phyloP scores from a whole-genome alignment of 2,797 vertebrate genomes.

The Girardinus metallicus region DNA sequence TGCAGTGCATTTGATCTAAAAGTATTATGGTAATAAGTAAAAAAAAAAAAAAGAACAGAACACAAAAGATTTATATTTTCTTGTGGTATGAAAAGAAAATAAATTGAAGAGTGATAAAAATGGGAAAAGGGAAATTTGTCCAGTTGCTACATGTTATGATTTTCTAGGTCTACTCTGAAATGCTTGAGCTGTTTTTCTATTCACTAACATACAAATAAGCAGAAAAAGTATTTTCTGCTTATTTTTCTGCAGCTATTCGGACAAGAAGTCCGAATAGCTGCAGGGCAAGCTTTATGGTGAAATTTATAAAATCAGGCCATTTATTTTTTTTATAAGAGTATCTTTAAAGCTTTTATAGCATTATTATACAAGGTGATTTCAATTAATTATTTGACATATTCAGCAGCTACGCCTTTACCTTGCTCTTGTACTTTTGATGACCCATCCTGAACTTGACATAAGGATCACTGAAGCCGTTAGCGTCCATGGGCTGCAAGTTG shows the following conservation, averaged over 20 bases:
- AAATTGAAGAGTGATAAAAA: slow-evolving; percentile 4
- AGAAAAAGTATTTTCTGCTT: no score
- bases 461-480: slow-evolving; percentile 93
- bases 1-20: background rate
- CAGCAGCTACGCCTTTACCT: slow-evolving; percentile 78
- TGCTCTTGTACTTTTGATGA: slow-evolving; percentile 98
- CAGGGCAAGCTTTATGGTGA: background rate
- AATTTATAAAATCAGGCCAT: background rate
- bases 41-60: background rate
- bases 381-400: background rate
- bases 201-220: background rate
- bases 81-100: background rate
- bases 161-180: background rate
- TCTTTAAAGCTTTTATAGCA: background rate
- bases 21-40: background rate
- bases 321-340: background rate
- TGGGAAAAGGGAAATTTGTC: background rate
- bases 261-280: background rate
- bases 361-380: background rate
- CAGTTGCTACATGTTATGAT: background rate
- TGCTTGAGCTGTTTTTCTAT: background rate
- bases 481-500: slow-evolving; percentile 92
- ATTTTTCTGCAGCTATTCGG: no score
- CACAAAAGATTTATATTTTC: background rate
- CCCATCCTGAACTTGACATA: slow-evolving; percentile 95